A percentile compares a stretch with the other conserved stretches of the same genome.
Evolutionary conservation across 64 coral and sea anemone species (phyloP).

Genomic region (Porites lutea): DNA sequence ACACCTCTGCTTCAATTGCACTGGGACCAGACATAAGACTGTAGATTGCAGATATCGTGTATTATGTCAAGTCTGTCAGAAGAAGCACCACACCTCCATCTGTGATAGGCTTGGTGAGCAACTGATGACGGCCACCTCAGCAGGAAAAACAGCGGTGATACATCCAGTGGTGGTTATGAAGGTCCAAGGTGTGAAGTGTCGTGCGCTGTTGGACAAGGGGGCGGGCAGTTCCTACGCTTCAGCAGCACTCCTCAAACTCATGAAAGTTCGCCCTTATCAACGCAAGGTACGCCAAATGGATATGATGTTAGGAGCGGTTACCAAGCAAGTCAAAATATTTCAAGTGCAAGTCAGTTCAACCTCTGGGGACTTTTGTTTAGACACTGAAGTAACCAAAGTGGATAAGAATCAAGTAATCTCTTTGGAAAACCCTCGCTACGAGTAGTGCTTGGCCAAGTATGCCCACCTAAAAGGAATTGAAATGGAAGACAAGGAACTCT

Average conservation of each 20-base stretch:
- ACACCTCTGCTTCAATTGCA: slow-evolving; percentile 41
- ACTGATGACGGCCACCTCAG: slow-evolving; percentile 2
- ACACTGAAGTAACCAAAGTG: not conserved
- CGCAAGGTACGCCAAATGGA: not conserved
- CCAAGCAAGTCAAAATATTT: not conserved
- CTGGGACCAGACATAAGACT: slow-evolving; percentile 24
- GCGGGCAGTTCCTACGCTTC: slow-evolving; percentile 32
- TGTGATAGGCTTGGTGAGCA: slow-evolving; percentile 15
- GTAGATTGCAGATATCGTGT: not conserved
- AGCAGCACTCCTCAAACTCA: not conserved
- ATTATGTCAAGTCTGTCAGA: slow-evolving; percentile 19
- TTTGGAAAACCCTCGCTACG: slow-evolving; percentile 25
- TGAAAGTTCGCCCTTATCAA: not conserved
- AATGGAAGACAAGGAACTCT: slow-evolving; percentile 43
- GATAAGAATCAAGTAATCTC: slow-evolving; percentile 3
- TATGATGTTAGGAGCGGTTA: not conserved
- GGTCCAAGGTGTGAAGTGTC: not conserved
- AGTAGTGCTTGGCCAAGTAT: not conserved
- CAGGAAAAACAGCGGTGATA: not conserved
- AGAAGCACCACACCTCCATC: slow-evolving; percentile 19
- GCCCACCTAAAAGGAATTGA: slow-evolving; percentile 38
- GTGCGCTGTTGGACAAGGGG: slow-evolving; percentile 38
- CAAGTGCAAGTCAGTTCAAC: not conserved
- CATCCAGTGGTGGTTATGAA: slow-evolving; percentile 31
- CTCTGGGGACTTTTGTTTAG: not conserved